Conservation (phyloP, 1,140 invertebrate genomes). For the Lasioglossum baleicum region DNA sequence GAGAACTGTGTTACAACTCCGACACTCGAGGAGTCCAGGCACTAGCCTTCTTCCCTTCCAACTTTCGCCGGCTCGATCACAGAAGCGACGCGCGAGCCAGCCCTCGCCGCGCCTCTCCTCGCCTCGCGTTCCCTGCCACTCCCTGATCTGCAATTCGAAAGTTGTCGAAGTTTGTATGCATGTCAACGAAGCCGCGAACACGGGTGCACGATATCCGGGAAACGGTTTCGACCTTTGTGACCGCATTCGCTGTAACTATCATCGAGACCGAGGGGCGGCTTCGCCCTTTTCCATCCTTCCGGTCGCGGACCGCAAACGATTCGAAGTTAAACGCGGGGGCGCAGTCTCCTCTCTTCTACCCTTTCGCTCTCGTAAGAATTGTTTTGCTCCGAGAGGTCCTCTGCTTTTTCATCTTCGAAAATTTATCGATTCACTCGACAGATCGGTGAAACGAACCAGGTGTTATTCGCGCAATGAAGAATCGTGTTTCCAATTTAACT, state of each 20-base stretch:
- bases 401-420: too few relatives aligned
- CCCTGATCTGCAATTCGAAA: slow-evolving; percentile 45
- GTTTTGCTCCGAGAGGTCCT: neutral
- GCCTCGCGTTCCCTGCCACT: neutral
- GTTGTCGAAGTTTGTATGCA: slow-evolving; percentile 50
- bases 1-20: neutral
- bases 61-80: neutral
- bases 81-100: neutral
- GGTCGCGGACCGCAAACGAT: slow-evolving; percentile 21
- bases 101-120: neutral
- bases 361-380: neutral
- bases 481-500: neutral
- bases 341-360: neutral
- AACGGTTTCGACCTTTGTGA: slow-evolving; percentile 23
- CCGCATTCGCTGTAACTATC: slow-evolving; percentile 25
- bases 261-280: neutral
- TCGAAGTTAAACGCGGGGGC: slow-evolving; percentile 35
- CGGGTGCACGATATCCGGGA: slow-evolving; percentile 17
- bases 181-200: slow-evolving; percentile 32
- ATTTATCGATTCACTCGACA: too few relatives aligned
- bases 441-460: too few relatives aligned
- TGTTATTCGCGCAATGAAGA: neutral
- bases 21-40: neutral
- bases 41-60: neutral
- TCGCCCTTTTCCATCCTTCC: neutral